Evolutionary conservation across 1,140 invertebrate species (phyloP).

Genomic region (Sarcophaga peregrina): DNA sequence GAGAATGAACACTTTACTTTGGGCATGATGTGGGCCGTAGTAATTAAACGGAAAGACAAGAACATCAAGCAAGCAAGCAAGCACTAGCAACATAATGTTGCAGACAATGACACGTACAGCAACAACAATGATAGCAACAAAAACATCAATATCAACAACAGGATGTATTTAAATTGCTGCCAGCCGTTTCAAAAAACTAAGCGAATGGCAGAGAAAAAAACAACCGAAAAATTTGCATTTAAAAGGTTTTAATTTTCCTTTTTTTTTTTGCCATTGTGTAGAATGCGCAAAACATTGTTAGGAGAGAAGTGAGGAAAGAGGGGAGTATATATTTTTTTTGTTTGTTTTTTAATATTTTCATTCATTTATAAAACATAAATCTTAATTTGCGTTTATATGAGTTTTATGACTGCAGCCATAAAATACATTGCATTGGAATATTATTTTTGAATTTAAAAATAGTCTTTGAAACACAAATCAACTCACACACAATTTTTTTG

Average conservation of each 20-base stretch:
- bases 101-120: neutral
- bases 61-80: neutral
- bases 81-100: neutral
- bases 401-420: too few relatives aligned
- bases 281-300: neutral
- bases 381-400: too few relatives aligned
- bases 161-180: constrained; percentile 14
- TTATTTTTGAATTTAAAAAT: too few relatives aligned
- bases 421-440: too few relatives aligned
- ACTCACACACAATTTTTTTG: too few relatives aligned
- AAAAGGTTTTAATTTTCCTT: neutral
- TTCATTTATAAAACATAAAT: too few relatives aligned
- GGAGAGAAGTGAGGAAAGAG: neutral
- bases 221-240: neutral
- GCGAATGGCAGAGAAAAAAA: neutral
- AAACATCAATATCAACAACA: neutral
- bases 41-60: neutral
- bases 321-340: neutral
- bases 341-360: too few relatives aligned
- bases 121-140: neutral
- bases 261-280: neutral
- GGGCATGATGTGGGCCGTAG: neutral
- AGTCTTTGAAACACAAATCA: too few relatives aligned
- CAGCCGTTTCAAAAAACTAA: neutral
- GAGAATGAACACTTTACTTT: neutral